Percentiles rank a stretch among this genome's conserved stretches.
These are phyloP conservation scores for Triplophysa siluroides DNA, from an alignment of 2,113 vertebrate genomes.

Conservation along the genomic window DNA sequence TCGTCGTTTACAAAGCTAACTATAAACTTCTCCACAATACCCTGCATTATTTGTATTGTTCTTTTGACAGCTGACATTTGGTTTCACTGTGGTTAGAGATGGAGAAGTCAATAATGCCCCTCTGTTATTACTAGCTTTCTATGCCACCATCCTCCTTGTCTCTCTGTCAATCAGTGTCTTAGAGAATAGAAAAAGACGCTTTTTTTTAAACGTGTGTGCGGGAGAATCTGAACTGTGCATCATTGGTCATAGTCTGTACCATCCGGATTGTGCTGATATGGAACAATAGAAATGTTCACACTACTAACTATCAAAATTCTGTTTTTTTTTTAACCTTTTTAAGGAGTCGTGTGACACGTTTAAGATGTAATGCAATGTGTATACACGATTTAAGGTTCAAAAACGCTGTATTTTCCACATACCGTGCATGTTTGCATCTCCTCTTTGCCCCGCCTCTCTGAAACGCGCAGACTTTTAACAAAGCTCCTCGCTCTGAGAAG, in stretches of 20 bases:
- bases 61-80: constrained; percentile 40
- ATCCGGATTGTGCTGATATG: constrained; percentile 55
- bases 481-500: no score
- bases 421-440: no score
- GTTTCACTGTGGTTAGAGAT: constrained; percentile 27
- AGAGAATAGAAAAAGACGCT: neutral
- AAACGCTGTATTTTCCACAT: no score
- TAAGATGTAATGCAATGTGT: no score
- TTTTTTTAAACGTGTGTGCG: neutral
- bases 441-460: neutral
- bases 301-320: constrained; percentile 43
- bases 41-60: constrained; percentile 12
- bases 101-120: constrained; percentile 27
- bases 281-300: constrained; percentile 56
- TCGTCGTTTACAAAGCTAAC: constrained; percentile 38
- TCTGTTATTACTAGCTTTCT: neutral
- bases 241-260: constrained; percentile 8
- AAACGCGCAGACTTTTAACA: neutral
- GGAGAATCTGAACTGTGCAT: constrained; percentile 2
- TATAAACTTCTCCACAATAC: constrained; percentile 37
- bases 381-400: no score
- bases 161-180: neutral
- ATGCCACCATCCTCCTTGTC: neutral
- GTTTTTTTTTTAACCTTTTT: neutral
- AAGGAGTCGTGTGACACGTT: no score